A percentile compares a stretch with the other conserved stretches of the same genome.
Conservation (phyloP, 1,140 invertebrate species). For the Meloidogyne exigua region DNA sequence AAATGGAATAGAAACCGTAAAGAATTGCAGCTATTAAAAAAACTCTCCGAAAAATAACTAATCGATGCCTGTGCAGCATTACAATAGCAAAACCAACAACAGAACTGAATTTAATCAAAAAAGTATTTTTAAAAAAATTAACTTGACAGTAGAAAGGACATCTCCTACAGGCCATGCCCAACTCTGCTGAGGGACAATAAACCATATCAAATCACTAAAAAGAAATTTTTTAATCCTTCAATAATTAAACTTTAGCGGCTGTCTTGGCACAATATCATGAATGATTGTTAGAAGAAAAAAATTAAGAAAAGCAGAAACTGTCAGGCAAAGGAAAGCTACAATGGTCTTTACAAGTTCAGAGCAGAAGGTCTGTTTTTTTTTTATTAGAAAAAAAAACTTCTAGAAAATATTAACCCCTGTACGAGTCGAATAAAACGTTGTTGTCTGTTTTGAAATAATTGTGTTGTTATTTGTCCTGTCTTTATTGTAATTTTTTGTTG, state of each 20-base stretch:
- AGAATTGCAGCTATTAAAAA: constrained; percentile 57
- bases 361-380: constrained; percentile 39
- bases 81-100: constrained; percentile 58
- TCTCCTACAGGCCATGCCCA: constrained; percentile 63
- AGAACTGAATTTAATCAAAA: constrained; percentile 38
- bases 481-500: constrained; percentile 13
- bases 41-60: constrained; percentile 56
- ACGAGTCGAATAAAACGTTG: not conserved
- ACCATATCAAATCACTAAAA: constrained; percentile 55
- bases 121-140: not conserved
- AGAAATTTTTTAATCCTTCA: not conserved
- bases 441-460: not conserved
- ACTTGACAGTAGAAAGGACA: constrained; percentile 62
- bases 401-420: not conserved
- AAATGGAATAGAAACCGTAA: constrained; percentile 23
- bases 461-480: not conserved
- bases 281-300: constrained; percentile 63
- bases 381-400: not conserved
- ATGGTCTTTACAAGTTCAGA: constrained; percentile 58
- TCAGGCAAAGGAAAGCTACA: constrained; percentile 57
- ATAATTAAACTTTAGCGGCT: constrained; percentile 37
- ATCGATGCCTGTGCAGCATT: constrained; percentile 55
- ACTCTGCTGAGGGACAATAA: constrained; percentile 57
- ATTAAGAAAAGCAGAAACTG: constrained; percentile 60
- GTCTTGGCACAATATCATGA: constrained; percentile 59